A percentile compares a stretch with the other conserved stretches of the same genome.
phyloP scores from a whole-genome alignment of 1,140 invertebrate species.

The Cydia splendana region DNA sequence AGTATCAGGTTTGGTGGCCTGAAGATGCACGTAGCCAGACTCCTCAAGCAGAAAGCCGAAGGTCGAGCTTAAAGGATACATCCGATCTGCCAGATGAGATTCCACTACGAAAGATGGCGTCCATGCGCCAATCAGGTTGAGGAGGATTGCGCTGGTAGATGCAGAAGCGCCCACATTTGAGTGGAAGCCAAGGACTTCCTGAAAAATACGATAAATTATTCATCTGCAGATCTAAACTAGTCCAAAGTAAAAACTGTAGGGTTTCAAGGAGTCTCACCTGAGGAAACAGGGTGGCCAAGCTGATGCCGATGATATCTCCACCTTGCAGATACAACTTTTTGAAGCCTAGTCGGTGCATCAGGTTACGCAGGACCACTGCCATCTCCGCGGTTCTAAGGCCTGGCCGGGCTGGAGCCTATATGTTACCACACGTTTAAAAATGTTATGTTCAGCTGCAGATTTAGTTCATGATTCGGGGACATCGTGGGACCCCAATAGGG shows the following conservation, averaged over 20 bases:
- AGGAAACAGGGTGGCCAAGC: constrained; percentile 44
- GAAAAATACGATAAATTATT: background rate
- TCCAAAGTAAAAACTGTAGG: no score
- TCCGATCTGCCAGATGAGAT: constrained; percentile 78
- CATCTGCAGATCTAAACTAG: no score
- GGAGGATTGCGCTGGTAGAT: constrained; percentile 19
- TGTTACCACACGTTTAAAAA: no score
- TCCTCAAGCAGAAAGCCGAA: constrained; percentile 82
- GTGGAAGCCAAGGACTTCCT: constrained; percentile 59
- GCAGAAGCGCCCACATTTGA: constrained; percentile 34
- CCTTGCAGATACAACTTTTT: constrained; percentile 89
- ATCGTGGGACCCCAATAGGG: no score
- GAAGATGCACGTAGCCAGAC: constrained; percentile 90
- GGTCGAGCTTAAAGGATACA: constrained; percentile 82
- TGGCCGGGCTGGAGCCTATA: constrained; percentile 74
- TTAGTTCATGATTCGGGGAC: no score
- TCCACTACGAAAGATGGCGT: constrained; percentile 79
- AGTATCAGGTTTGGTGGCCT: constrained; percentile 95
- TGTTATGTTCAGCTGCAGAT: background rate
- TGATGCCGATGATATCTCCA: constrained; percentile 84
- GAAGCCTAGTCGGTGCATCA: constrained; percentile 89
- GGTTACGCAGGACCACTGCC: constrained; percentile 86
- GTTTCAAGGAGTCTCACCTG: constrained; percentile 30
- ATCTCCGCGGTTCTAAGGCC: constrained; percentile 84
- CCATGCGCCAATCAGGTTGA: constrained; percentile 49